Evolutionary conservation across 2,797 vertebrate species (phyloP).

Genomic region (Neosalanx taihuensis): DNA sequence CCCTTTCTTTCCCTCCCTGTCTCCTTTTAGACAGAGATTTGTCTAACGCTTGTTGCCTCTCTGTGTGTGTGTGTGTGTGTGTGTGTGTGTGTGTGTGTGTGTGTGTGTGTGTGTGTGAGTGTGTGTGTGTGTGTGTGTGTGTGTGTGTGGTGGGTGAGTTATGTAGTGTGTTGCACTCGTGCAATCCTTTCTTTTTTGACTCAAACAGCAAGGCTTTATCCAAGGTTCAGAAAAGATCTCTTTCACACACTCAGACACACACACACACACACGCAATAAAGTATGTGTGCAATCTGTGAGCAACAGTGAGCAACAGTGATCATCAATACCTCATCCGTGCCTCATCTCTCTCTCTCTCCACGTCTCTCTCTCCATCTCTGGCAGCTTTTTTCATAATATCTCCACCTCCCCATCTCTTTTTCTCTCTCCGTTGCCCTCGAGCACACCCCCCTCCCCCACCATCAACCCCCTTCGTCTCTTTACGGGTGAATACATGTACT

Average conservation of each 20-base stretch:
- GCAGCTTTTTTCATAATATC: background rate
- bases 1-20: background rate
- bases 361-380: background rate
- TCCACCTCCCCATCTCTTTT: background rate
- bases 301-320: background rate
- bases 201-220: background rate
- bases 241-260: constrained; percentile 1
- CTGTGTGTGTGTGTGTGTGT: background rate
- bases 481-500: constrained; percentile 3
- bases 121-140: too few species aligned
- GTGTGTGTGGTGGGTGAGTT: background rate
- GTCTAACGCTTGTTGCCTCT: background rate
- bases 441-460: background rate
- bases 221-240: background rate
- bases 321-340: background rate
- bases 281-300: background rate
- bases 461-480: constrained; percentile 19
- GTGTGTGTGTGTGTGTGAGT: too few species aligned
- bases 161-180: background rate
- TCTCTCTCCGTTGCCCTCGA: background rate
- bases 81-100: background rate
- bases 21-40: too few species aligned
- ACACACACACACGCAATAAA: background rate
- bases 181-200: background rate
- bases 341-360: background rate